Evolutionary conservation across 2,113 vertebrate genomes (phyloP).

Genomic region (Syngnathoides biaculeatus): DNA sequence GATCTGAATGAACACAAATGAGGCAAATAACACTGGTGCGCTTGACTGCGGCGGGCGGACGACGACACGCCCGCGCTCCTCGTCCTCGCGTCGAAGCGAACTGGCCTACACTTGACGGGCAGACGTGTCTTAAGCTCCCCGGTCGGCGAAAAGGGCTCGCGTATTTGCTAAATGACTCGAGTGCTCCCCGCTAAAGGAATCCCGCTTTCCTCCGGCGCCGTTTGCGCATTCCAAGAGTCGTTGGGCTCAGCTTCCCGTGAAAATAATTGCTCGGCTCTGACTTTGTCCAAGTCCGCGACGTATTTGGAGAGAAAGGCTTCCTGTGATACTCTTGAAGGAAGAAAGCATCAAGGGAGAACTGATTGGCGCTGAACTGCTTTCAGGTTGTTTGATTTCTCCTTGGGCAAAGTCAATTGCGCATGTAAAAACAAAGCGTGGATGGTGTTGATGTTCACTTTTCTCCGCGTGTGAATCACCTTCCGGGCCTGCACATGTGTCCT

Average conservation of each 20-base stretch:
- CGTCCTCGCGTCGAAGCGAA: not conserved
- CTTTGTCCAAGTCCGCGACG: slow-evolving; percentile 7
- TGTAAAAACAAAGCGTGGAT: not conserved
- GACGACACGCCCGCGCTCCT: not conserved
- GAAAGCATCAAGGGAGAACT: slow-evolving; percentile 51
- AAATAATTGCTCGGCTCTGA: slow-evolving; percentile 21
- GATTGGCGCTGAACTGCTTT: slow-evolving; percentile 33
- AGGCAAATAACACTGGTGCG: not conserved
- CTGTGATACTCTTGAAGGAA: slow-evolving; percentile 45
- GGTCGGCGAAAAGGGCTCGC: not conserved
- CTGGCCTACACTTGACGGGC: not conserved
- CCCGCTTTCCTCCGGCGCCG: not conserved
- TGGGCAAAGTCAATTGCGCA: not conserved
- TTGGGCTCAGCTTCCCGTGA: slow-evolving; percentile 18
- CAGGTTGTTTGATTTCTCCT: not conserved
- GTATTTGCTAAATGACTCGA: not conserved
- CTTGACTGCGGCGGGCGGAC: not conserved
- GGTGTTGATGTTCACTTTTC: not conserved
- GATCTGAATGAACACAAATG: slow-evolving; percentile 1
- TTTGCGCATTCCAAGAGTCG: slow-evolving; percentile 10
- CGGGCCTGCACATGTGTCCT: not conserved
- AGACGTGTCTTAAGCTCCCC: not conserved
- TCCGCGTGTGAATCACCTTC: not conserved
- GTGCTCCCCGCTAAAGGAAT: not conserved
- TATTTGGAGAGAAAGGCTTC: slow-evolving; percentile 34